Evolutionary conservation across 1,140 invertebrate genomes (phyloP).

Genomic region (Stegodyphus dumicola): DNA sequence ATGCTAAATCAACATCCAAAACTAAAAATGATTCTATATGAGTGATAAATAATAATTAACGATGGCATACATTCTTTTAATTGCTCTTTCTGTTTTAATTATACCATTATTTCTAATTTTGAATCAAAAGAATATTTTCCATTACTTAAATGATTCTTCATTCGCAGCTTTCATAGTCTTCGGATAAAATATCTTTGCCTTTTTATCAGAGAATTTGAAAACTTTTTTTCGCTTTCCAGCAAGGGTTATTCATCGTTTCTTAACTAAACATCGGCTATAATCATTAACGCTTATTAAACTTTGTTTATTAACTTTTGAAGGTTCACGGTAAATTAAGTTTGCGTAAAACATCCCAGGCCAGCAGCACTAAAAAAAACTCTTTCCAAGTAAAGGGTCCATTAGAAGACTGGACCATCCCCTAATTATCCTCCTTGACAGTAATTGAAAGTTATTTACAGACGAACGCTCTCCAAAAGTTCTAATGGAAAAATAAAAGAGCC

Average conservation of each 20-base stretch:
- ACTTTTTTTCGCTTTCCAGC: background rate
- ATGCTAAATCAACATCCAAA: no score
- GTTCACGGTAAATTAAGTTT: slow-evolving; percentile 58
- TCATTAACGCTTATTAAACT: slow-evolving; percentile 54
- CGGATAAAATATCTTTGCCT: no score
- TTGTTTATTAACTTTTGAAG: slow-evolving; percentile 58
- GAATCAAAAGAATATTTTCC: no score
- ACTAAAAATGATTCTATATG: no score
- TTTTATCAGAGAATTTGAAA: no score
- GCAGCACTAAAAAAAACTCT: slow-evolving; percentile 18
- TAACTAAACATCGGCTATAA: slow-evolving; percentile 23
- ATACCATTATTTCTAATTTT: no score
- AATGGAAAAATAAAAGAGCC: slow-evolving; percentile 57
- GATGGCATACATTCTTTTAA: no score
- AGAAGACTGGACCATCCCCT: slow-evolving; percentile 40
- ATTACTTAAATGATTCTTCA: no score
- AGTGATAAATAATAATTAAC: no score
- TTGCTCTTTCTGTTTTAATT: no score
- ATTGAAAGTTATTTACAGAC: slow-evolving; percentile 60
- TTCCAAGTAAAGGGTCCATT: slow-evolving; percentile 35
- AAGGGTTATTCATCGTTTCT: slow-evolving; percentile 33
- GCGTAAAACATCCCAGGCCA: slow-evolving; percentile 47
- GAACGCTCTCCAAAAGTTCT: slow-evolving; percentile 45
- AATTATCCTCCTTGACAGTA: slow-evolving; percentile 56
- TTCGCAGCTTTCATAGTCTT: no score